These are phyloP conservation scores for Scomber colias DNA, from an alignment of 2,113 vertebrate species.

Conservation along the genomic window DNA sequence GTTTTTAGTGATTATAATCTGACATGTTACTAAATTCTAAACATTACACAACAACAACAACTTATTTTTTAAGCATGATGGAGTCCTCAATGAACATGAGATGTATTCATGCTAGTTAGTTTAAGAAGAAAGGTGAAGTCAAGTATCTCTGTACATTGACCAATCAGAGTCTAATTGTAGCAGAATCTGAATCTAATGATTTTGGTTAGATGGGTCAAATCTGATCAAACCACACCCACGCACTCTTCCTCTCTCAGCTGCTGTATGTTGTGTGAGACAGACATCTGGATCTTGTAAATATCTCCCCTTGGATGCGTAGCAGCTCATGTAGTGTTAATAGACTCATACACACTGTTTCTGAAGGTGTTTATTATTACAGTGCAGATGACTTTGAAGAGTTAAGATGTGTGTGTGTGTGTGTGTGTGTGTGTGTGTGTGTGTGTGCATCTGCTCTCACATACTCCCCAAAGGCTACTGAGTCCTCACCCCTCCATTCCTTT, in stretches of 20 bases:
- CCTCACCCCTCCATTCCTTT: constrained; percentile 68
- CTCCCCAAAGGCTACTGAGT: constrained; percentile 48
- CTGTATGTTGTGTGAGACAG: not conserved
- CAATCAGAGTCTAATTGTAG: not conserved
- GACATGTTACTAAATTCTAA: no score
- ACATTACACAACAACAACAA: no score
- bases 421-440: constrained; percentile 4
- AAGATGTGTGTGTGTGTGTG: constrained; percentile 14
- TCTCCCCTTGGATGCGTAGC: not conserved
- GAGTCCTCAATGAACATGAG: not conserved
- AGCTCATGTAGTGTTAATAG: not conserved
- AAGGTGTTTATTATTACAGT: not conserved
- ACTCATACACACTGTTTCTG: not conserved
- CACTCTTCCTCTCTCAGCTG: not conserved
- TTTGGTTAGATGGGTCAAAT: no score
- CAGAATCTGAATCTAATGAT: no score
- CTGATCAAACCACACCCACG: no score
- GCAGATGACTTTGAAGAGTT: constrained; percentile 29
- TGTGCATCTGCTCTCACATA: constrained; percentile 28
- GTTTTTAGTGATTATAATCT: no score
- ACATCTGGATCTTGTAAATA: not conserved
- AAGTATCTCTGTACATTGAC: no score
- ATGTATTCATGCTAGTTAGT: not conserved
- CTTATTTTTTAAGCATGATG: no score
- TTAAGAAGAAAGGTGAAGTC: not conserved